Conservation (phyloP, 2,113 vertebrate genomes). For the Argyrosomus japonicus region DNA sequence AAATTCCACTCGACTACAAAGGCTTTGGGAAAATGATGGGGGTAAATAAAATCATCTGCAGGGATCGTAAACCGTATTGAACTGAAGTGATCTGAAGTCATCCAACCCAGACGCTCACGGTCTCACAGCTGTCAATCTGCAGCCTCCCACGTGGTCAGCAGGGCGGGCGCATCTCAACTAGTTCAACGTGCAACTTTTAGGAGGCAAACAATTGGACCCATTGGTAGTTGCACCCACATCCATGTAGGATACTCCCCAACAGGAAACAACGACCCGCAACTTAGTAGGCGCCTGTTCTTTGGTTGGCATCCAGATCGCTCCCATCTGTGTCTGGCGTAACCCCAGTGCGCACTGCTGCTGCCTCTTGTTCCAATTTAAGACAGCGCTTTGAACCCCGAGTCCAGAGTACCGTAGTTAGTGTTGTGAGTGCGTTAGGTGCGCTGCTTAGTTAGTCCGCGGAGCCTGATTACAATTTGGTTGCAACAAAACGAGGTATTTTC, state of each 20-base stretch:
- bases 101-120: neutral
- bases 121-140: constrained; percentile 62
- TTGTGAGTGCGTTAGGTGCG: constrained; percentile 3
- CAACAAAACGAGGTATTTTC: neutral
- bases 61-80: neutral
- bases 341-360: constrained; percentile 44
- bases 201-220: constrained; percentile 62
- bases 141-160: constrained; percentile 79
- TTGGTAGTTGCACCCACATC: constrained; percentile 42
- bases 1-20: neutral
- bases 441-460: constrained; percentile 3
- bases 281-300: constrained; percentile 43
- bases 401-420: neutral
- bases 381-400: constrained; percentile 33
- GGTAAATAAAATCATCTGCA: neutral
- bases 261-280: constrained; percentile 54
- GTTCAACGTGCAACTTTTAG: constrained; percentile 64
- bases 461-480: neutral
- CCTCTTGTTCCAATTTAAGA: constrained; percentile 56
- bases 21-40: neutral
- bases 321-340: constrained; percentile 44
- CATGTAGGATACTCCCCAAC: constrained; percentile 26
- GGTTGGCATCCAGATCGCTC: constrained; percentile 46
- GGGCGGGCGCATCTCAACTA: constrained; percentile 75
- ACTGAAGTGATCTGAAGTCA: neutral